phyloP scores from a whole-genome alignment of 2,797 vertebrate species.

The Basileuterus tristriatus region DNA sequence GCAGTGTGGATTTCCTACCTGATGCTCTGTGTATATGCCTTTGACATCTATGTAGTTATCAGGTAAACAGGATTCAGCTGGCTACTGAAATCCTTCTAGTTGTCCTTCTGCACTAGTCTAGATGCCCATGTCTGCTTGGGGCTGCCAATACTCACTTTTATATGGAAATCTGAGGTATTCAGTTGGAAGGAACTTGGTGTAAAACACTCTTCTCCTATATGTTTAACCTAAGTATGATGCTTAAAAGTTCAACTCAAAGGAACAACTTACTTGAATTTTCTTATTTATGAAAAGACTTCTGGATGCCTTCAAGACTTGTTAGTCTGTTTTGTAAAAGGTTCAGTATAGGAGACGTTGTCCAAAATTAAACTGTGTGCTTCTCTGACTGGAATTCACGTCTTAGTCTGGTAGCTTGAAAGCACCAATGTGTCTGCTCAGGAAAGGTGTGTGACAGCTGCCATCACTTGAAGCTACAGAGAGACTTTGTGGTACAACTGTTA shows the following conservation, averaged over 20 bases:
- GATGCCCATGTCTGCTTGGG: background rate
- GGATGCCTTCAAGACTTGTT: background rate
- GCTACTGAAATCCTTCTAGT: background rate
- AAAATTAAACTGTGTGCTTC: background rate
- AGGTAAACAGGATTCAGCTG: background rate
- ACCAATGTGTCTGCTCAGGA: background rate
- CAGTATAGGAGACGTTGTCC: rapidly evolving
- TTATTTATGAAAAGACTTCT: background rate
- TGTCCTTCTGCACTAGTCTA: background rate
- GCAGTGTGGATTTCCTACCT: background rate
- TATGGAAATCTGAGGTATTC: background rate
- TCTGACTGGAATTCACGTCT: background rate
- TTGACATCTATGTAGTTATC: background rate
- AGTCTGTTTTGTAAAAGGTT: background rate
- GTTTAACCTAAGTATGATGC: background rate
- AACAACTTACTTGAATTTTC: background rate
- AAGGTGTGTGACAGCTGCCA: background rate
- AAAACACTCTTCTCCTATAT: background rate
- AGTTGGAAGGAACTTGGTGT: background rate
- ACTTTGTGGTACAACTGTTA: background rate
- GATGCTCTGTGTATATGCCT: background rate
- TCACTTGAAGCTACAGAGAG: background rate
- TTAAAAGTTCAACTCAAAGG: background rate
- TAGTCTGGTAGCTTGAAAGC: background rate
- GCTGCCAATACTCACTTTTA: background rate